Base-by-base conservation (phyloP, 2,888 invertebrate genomes). In the Stomorhina lunata region DNA sequence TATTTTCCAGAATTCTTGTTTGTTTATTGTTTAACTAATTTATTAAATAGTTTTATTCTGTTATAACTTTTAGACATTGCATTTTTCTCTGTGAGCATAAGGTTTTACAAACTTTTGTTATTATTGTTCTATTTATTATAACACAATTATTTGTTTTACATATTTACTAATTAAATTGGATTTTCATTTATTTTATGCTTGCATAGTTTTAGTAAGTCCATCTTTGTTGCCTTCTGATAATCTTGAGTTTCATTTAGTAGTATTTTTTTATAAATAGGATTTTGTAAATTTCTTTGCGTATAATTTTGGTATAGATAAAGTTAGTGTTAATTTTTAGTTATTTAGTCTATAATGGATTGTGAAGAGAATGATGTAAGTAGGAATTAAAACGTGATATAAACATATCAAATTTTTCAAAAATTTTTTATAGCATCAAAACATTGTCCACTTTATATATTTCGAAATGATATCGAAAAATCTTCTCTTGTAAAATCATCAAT, bases 1-100 rank as follows among this genome's bases (percentile, higher is more conserved):
- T n/a, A n/a, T n/a, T n/a, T n/a, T n/a, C n/a, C n/a, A n/a, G n/a
- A n/a, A n/a, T n/a, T n/a, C n/a, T n/a, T n/a, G n/a, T n/a, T n/a
- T n/a, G n/a, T n/a, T n/a, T n/a, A n/a, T n/a, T n/a, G n/a, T n/a
- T n/a, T n/a, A n/a, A n/a, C n/a, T n/a, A n/a, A n/a, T n/a, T n/a
- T n/a, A n/a, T n/a, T n/a, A n/a, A n/a, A 2, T 17, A 7, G 17
- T 10, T 48, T 48, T 22, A 12, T 25, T 12, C 25, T 48, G 10
- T 20, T 45, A n/a, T n/a, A n/a, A n/a, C 68, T 55, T 68, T 79
- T 68, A 84, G 77, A 59, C 55, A 43, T 82, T 37, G n/a, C 32
- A 6, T 22, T 40, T 29, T 37, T 27, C 15, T 43, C 34, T 73
- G 80, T 83, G 77, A 80, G 78, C 80, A 83, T 83, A 80, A 83